Evolutionary conservation across 2,888 invertebrate genomes (phyloP).

Genomic region (Nemurella pictetii): DNA sequence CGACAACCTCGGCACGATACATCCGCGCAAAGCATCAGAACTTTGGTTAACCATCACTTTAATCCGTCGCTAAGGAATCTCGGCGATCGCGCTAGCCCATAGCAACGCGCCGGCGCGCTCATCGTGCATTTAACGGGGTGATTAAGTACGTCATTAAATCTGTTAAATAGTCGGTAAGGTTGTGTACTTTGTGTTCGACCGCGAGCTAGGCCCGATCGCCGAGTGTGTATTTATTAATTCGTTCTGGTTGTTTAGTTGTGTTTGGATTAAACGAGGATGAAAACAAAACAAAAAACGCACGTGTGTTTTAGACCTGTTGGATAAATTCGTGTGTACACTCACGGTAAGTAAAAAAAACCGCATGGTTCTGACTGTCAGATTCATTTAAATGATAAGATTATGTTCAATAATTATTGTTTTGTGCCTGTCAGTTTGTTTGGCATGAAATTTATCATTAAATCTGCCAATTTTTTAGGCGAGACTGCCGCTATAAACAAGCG

Average conservation of each 20-base stretch:
- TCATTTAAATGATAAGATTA: no score
- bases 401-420: no score
- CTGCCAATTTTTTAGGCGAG: no score
- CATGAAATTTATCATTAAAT: no score
- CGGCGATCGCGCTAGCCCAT: not conserved
- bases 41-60: not conserved
- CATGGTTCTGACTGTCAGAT: no score
- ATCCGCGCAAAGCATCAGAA: no score
- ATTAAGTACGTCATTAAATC: constrained; percentile 5
- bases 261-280: not conserved
- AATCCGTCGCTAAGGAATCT: not conserved
- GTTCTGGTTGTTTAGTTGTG: constrained; percentile 7
- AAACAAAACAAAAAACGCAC: not conserved
- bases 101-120: not conserved
- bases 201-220: not conserved
- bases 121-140: not conserved
- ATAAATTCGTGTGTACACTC: not conserved
- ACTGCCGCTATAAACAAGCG: no score
- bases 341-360: not conserved
- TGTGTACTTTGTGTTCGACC: not conserved
- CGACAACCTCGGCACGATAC: no score
- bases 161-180: not conserved
- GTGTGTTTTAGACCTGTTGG: not conserved
- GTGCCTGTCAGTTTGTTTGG: no score
- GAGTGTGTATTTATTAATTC: constrained; percentile 24